Percentiles rank a stretch among this genome's conserved stretches.
Conservation (phyloP, 37 sponge, comb jelly and placozoan genomes). For the Cliona cf. orientalis region DNA sequence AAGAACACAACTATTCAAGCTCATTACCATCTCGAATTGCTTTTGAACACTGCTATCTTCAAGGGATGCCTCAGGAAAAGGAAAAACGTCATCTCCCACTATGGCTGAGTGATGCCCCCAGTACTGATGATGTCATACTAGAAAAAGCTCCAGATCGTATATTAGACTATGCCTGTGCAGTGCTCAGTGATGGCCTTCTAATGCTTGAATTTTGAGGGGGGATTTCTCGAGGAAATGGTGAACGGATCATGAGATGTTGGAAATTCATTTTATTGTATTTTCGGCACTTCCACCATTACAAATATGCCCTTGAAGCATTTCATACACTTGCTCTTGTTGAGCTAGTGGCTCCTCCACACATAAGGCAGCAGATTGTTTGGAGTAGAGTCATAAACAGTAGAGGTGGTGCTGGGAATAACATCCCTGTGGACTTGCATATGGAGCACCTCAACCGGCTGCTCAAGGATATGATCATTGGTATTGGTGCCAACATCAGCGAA, state of each 20-base stretch:
- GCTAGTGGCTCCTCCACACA: neutral
- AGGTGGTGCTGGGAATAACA: neutral
- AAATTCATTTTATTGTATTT: neutral
- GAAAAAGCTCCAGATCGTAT: too few species aligned
- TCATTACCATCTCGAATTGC: too few species aligned
- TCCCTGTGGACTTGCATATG: constrained; percentile 1
- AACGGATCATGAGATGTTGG: neutral
- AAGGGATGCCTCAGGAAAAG: too few species aligned
- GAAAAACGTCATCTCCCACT: too few species aligned
- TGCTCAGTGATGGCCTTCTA: constrained; percentile 1
- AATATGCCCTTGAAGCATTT: neutral
- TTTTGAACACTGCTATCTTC: too few species aligned
- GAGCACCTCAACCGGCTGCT: constrained; percentile 3
- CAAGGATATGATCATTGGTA: too few species aligned
- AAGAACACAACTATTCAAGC: too few species aligned
- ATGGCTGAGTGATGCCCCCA: too few species aligned
- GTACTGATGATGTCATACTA: too few species aligned
- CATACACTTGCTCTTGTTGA: neutral
- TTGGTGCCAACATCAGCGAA: too few species aligned
- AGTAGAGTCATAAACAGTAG: neutral
- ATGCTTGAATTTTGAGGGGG: constrained; percentile 2
- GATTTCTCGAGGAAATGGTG: constrained; percentile 1
- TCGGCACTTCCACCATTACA: neutral
- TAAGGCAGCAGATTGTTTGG: neutral
- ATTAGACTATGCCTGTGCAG: neutral